Evolutionary conservation across 1,140 invertebrate species (phyloP).

Genomic region (Trissolcus basalis): DNA sequence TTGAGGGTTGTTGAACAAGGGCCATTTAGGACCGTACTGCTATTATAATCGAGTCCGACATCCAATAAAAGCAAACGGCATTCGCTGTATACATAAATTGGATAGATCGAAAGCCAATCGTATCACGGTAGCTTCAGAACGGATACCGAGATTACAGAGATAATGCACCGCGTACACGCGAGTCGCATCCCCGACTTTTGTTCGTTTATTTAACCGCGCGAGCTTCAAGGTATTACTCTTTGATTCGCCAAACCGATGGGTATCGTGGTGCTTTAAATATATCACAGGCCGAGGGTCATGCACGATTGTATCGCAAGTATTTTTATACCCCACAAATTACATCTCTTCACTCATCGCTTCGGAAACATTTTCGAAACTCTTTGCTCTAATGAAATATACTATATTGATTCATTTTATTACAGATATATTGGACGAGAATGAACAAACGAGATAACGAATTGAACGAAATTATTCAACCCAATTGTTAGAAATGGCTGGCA

Average conservation of each 20-base stretch:
- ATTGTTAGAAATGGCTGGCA: slow-evolving; percentile 34
- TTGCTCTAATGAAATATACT: too few species aligned
- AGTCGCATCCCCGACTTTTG: slow-evolving; percentile 31
- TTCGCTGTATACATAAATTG: slow-evolving; percentile 57
- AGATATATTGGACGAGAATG: too few species aligned
- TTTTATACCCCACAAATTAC: not conserved
- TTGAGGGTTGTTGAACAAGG: slow-evolving; percentile 72
- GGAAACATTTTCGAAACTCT: not conserved
- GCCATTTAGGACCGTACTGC: slow-evolving; percentile 67
- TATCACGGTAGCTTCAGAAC: slow-evolving; percentile 58
- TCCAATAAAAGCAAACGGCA: slow-evolving; percentile 60
- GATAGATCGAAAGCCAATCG: slow-evolving; percentile 63
- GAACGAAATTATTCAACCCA: slow-evolving; percentile 40
- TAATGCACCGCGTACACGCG: slow-evolving; percentile 57
- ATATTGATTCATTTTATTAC: too few species aligned
- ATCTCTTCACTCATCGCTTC: not conserved
- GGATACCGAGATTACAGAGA: slow-evolving; percentile 58
- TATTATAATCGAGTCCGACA: slow-evolving; percentile 72
- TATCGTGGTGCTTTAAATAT: slow-evolving; percentile 36
- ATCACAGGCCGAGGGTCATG: slow-evolving; percentile 9
- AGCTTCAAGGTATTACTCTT: slow-evolving; percentile 27
- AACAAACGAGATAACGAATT: slow-evolving; percentile 54
- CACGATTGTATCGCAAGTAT: not conserved
- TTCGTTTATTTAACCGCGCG: slow-evolving; percentile 36
- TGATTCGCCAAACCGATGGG: slow-evolving; percentile 42